Evolutionary conservation across 2,113 vertebrate genomes (phyloP).

Genomic region (Corvus cornix): DNA sequence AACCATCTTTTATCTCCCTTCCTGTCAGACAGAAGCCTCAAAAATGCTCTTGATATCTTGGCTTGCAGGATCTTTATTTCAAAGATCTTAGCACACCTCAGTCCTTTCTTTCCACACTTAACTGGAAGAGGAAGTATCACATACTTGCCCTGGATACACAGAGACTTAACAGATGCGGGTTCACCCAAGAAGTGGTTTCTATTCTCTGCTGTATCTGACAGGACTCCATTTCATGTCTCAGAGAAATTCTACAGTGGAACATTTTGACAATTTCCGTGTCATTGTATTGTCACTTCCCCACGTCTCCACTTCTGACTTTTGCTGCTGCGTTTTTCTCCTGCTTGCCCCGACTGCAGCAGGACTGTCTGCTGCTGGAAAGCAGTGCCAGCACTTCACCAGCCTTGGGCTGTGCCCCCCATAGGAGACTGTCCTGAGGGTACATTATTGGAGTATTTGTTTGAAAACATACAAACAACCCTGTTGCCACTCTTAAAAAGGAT

Average conservation of each 20-base stretch:
- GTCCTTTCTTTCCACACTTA: neutral
- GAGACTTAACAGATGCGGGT: neutral
- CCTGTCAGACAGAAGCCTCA: neutral
- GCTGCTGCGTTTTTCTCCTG: accelerated
- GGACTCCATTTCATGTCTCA: neutral
- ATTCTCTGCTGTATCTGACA: neutral
- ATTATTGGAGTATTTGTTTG: neutral
- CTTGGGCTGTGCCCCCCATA: neutral
- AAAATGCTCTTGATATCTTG: neutral
- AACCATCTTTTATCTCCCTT: neutral
- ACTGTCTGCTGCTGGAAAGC: neutral
- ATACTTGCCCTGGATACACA: neutral
- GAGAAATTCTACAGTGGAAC: neutral
- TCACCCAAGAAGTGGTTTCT: neutral
- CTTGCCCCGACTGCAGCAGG: neutral
- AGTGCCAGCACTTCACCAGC: neutral
- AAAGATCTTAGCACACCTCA: neutral
- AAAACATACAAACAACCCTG: neutral
- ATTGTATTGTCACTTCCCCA: neutral
- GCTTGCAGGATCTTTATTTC: neutral
- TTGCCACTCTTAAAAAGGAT: neutral
- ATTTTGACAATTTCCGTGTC: neutral
- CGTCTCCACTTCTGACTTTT: neutral
- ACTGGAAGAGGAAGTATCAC: neutral
- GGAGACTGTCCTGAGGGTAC: neutral